Percentiles rank a stretch among this genome's conserved stretches.
Evolutionary conservation across 2,797 vertebrate genomes (phyloP).

Genomic region (Xyrichtys novacula): DNA sequence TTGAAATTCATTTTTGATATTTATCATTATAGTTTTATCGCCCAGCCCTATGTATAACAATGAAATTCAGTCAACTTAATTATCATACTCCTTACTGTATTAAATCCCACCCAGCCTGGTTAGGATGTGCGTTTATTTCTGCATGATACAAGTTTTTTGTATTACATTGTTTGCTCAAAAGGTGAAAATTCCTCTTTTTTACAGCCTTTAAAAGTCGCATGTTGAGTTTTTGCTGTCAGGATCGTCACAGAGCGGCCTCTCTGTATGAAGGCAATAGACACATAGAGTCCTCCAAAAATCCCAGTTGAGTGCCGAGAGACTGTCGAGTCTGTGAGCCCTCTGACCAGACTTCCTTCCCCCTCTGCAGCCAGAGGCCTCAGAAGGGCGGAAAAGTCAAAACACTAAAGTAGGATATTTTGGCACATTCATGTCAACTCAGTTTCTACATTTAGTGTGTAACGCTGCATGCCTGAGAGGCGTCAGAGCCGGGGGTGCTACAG

Average conservation of each 20-base stretch:
- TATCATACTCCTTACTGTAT: too few species aligned
- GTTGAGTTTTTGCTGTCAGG: neutral
- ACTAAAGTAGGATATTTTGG: constrained; percentile 48
- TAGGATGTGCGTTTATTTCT: too few species aligned
- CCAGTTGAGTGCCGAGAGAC: constrained; percentile 11
- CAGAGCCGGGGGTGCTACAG: constrained; percentile 11
- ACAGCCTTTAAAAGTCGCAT: too few species aligned
- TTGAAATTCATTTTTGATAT: too few species aligned
- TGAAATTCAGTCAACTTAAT: too few species aligned
- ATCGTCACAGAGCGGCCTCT: neutral
- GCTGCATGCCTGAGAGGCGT: constrained; percentile 16
- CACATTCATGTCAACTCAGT: constrained; percentile 39
- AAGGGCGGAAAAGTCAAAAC: constrained; percentile 64
- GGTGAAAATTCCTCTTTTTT: too few species aligned
- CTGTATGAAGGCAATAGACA: constrained; percentile 69
- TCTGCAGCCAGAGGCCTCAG: constrained; percentile 37
- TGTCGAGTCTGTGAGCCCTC: constrained; percentile 35
- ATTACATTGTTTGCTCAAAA: too few species aligned
- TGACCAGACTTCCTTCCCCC: constrained; percentile 77
- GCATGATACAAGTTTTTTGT: too few species aligned
- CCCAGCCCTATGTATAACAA: too few species aligned
- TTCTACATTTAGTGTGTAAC: constrained; percentile 35
- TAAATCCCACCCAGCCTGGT: too few species aligned
- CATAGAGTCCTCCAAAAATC: constrained; percentile 16
- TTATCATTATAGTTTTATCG: too few species aligned